phyloP scores from a whole-genome alignment of 2,113 vertebrate genomes.

The Eretmochelys imbricata region DNA sequence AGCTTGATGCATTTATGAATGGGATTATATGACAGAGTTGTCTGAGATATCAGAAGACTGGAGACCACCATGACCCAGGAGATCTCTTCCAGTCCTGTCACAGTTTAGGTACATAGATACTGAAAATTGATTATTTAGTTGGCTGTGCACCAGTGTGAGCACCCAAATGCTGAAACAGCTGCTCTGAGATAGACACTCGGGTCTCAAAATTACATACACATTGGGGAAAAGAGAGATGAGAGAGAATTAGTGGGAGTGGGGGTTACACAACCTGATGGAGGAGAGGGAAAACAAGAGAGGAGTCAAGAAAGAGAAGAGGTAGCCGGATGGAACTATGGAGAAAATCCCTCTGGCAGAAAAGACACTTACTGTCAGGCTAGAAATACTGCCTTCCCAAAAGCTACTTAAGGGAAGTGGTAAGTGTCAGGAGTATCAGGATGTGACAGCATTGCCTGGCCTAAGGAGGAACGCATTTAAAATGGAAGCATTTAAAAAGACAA shows the following conservation, averaged over 20 bases:
- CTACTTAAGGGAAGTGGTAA: background rate
- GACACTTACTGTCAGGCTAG: background rate
- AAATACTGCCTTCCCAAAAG: accelerated
- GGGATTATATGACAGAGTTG: too few species aligned
- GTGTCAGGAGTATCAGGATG: background rate
- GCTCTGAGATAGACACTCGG: background rate
- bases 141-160: too few species aligned
- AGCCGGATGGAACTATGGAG: background rate
- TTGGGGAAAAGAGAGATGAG: background rate
- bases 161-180: background rate
- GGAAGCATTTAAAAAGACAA: background rate
- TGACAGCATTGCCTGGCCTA: accelerated
- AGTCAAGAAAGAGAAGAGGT: background rate
- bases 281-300: background rate
- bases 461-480: background rate
- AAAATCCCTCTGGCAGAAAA: background rate
- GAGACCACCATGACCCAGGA: too few species aligned
- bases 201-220: background rate
- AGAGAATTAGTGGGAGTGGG: background rate
- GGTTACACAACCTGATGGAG: background rate
- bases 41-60: too few species aligned
- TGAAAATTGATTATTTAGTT: background rate
- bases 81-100: too few species aligned
- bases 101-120: too few species aligned
- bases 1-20: too few species aligned